A percentile compares a stretch with the other conserved stretches of the same genome.
Conservation (phyloP, 2,113 vertebrate species). For the Parus major region DNA sequence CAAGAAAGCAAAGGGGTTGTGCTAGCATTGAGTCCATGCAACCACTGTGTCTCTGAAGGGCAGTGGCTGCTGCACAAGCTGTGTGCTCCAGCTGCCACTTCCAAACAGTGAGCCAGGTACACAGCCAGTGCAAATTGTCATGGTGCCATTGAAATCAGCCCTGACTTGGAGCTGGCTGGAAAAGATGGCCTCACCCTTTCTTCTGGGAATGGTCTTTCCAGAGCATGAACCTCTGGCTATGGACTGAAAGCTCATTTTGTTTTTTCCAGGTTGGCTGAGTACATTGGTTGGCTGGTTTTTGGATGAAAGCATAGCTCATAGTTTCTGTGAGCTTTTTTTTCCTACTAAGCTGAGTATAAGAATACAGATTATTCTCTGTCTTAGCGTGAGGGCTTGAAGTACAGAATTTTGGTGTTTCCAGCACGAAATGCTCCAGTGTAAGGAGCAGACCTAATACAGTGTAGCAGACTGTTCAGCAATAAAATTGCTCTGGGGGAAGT, state of each 20-base stretch:
- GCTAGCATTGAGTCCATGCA: not conserved
- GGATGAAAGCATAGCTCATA: not conserved
- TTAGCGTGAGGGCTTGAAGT: not conserved
- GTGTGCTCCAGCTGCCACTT: not conserved
- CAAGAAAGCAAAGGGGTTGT: not conserved
- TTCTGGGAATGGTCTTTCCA: not conserved
- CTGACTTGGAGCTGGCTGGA: not conserved
- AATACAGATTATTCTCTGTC: not conserved
- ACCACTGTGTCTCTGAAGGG: fast-evolving
- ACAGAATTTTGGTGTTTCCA: not conserved
- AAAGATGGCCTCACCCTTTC: not conserved
- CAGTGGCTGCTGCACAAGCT: not conserved
- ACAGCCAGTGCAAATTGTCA: not conserved
- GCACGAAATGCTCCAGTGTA: not conserved
- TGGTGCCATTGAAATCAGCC: fast-evolving
- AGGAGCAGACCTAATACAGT: not conserved
- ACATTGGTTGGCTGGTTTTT: not conserved
- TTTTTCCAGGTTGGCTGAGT: not conserved
- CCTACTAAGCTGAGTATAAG: not conserved
- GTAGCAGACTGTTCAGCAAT: not conserved
- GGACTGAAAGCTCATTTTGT: not conserved
- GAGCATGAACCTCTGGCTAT: not conserved
- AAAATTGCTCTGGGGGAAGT: not conserved
- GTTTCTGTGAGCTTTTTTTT: not conserved
- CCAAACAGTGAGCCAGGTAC: fast-evolving